Evolutionary conservation across 1,140 invertebrate species (phyloP).

Genomic region (Asbolus verrucosus): DNA sequence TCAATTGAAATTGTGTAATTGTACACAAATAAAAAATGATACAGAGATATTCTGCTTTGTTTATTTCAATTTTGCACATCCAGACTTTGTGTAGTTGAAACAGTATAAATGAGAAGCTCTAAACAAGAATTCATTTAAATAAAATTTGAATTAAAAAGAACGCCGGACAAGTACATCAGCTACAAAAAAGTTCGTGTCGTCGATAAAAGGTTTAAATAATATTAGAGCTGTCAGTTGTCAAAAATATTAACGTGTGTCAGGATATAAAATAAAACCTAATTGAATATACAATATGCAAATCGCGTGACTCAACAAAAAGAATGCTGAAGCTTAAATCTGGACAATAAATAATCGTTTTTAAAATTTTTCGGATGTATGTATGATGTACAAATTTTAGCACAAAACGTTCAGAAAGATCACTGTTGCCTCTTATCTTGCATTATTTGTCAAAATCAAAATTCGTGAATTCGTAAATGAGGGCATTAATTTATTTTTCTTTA

Average conservation of each 20-base stretch:
- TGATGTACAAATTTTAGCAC: too few species aligned
- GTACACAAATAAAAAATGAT: constrained; percentile 4
- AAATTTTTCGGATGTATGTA: too few species aligned
- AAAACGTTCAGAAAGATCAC: background rate
- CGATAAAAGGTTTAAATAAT: constrained; percentile 22
- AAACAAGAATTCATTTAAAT: constrained; percentile 1
- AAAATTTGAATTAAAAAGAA: constrained; percentile 6
- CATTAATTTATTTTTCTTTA: too few species aligned
- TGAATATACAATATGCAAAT: constrained; percentile 36
- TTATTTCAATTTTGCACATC: constrained; percentile 15
- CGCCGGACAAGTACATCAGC: background rate
- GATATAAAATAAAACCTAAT: constrained; percentile 24
- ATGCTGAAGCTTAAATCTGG: constrained; percentile 4
- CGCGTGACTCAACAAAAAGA: constrained; percentile 19
- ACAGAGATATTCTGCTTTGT: constrained; percentile 7
- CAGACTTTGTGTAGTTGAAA: background rate
- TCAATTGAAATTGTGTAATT: constrained; percentile 21
- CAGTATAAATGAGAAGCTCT: background rate
- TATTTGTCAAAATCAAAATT: too few species aligned
- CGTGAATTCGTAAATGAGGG: too few species aligned
- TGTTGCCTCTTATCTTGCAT: too few species aligned
- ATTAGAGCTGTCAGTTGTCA: constrained; percentile 12
- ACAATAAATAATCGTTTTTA: constrained; percentile 19
- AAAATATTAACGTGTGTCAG: constrained; percentile 29
- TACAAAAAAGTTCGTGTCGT: background rate